phyloP scores from a whole-genome alignment of 2,888 invertebrate genomes.

The Leptarthrus brevirostris region DNA sequence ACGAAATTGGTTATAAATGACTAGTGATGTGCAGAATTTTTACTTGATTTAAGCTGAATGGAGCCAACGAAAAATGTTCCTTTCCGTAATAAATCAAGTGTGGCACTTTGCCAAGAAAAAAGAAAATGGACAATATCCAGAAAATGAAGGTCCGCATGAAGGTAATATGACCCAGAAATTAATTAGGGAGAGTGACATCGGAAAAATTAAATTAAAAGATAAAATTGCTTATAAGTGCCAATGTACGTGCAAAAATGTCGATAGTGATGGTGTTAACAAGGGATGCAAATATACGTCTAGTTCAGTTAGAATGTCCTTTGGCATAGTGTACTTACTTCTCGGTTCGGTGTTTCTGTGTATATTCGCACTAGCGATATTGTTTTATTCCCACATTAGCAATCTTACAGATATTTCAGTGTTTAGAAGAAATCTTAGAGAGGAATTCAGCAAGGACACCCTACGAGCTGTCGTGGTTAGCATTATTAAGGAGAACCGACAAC shows the following conservation, averaged over 20 bases:
- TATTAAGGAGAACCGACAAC: constrained; percentile 48
- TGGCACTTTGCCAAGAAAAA: constrained; percentile 26
- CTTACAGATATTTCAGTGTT: constrained; percentile 40
- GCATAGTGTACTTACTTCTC: constrained; percentile 60
- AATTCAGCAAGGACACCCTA: constrained; percentile 44
- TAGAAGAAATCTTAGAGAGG: constrained; percentile 50
- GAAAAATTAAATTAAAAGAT: background rate
- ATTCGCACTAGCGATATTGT: constrained; percentile 61
- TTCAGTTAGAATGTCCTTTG: constrained; percentile 51
- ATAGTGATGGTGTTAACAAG: background rate
- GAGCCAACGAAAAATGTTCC: constrained; percentile 39
- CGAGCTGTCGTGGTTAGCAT: constrained; percentile 48
- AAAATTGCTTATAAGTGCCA: constrained; percentile 28
- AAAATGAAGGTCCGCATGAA: constrained; percentile 13
- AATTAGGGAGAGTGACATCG: background rate
- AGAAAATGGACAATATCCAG: background rate
- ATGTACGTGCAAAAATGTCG: constrained; percentile 14
- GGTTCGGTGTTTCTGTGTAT: constrained; percentile 61
- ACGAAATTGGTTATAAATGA: constrained; percentile 24
- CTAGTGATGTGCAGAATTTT: constrained; percentile 29
- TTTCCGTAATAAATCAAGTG: constrained; percentile 38
- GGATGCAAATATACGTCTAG: background rate
- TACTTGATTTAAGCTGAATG: constrained; percentile 34
- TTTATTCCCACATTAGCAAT: constrained; percentile 60
- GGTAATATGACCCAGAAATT: background rate